Evolutionary conservation across 2,888 invertebrate species (phyloP).

Genomic region (Drosophila affinis): DNA sequence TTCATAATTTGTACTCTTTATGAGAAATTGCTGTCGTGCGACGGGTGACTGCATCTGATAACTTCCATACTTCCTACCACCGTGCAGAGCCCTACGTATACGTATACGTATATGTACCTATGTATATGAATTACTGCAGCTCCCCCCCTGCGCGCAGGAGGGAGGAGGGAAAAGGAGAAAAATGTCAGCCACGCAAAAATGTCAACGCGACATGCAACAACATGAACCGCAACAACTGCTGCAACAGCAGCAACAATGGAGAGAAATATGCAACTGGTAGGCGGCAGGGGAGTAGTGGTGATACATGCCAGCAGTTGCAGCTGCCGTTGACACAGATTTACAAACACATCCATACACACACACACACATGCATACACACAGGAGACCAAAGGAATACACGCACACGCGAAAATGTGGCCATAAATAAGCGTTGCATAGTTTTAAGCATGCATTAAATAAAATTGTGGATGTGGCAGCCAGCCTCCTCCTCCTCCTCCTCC

Average conservation of each 20-base stretch:
- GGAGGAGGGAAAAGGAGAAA: constrained; percentile 42
- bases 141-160: background rate
- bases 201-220: constrained; percentile 72
- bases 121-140: constrained; percentile 48
- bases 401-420: constrained; percentile 64
- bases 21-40: constrained; percentile 15
- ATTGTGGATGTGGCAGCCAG: constrained; percentile 27
- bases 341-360: constrained; percentile 28
- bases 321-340: constrained; percentile 71
- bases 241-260: constrained; percentile 29
- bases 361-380: constrained; percentile 9
- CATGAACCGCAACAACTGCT: constrained; percentile 54
- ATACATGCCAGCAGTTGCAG: constrained; percentile 32
- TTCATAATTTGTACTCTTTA: constrained; percentile 49
- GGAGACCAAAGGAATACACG: constrained; percentile 2
- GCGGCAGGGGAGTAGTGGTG: constrained; percentile 8
- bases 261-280: constrained; percentile 67
- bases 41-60: constrained; percentile 34
- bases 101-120: constrained; percentile 7
- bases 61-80: constrained; percentile 3
- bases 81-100: background rate
- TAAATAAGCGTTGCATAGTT: constrained; percentile 69
- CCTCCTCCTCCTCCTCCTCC: background rate
- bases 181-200: constrained; percentile 62
- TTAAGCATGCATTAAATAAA: constrained; percentile 60